These are phyloP conservation scores for Coryphaenoides rupestris DNA, from an alignment of 2,113 vertebrate species.

Conservation along the genomic window DNA sequence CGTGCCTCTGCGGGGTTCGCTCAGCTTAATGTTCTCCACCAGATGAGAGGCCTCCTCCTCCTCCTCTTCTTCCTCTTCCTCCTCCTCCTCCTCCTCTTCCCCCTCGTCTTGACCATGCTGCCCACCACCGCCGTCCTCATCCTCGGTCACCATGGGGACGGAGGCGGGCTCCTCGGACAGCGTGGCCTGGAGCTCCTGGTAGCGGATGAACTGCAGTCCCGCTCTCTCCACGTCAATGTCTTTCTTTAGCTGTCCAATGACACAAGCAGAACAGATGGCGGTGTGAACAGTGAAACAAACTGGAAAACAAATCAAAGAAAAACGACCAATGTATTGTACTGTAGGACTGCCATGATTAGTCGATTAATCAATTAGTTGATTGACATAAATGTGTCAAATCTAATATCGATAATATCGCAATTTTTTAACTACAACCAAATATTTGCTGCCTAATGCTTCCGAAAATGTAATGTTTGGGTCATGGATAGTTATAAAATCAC, in stretches of 20 bases:
- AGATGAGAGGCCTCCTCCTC: conserved; percentile 32
- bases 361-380: too few relatives aligned
- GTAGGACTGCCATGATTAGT: too few relatives aligned
- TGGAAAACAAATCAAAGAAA: not conserved
- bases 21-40: conserved; percentile 69
- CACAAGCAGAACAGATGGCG: not conserved
- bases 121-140: too few relatives aligned
- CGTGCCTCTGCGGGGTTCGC: conserved; percentile 69
- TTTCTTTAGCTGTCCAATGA: conserved; percentile 71
- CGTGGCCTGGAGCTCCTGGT: conserved; percentile 69
- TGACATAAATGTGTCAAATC: too few relatives aligned
- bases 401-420: too few relatives aligned
- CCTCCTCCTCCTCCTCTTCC: conserved; percentile 13
- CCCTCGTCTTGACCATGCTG: too few relatives aligned
- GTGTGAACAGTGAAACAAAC: not conserved
- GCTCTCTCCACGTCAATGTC: conserved; percentile 74
- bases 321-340: too few relatives aligned
- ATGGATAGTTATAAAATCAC: too few relatives aligned
- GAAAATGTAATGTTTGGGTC: too few relatives aligned
- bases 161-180: conserved; percentile 41
- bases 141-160: not conserved
- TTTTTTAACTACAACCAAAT: too few relatives aligned
- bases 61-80: conserved; percentile 4
- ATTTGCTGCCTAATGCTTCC: too few relatives aligned
- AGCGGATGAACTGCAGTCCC: conserved; percentile 77